Evolutionary conservation across 1,140 invertebrate species (phyloP).

Genomic region (Gryllus bimaculatus): DNA sequence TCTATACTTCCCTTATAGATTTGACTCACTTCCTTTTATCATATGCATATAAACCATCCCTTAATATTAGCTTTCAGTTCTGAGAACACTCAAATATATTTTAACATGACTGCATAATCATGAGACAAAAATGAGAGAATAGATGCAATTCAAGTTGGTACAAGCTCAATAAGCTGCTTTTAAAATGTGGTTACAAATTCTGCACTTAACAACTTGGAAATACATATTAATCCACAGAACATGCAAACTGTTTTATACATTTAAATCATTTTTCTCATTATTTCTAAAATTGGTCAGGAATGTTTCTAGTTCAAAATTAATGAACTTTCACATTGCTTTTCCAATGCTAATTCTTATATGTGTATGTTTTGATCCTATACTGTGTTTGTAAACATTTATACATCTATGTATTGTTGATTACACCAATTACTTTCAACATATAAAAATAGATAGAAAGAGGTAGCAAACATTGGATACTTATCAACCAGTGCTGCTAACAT

Average conservation of each 20-base stretch:
- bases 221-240: neutral
- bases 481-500: constrained; percentile 3
- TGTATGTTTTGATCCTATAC: constrained; percentile 5
- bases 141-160: neutral
- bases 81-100: neutral
- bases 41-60: neutral
- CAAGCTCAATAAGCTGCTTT: neutral
- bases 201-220: neutral
- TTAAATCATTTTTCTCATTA: neutral
- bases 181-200: neutral
- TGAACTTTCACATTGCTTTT: neutral
- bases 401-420: constrained; percentile 1
- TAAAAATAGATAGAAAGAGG: constrained; percentile 5
- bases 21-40: too few species aligned
- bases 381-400: neutral
- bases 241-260: neutral
- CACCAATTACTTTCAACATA: neutral
- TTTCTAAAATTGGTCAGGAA: neutral
- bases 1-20: too few species aligned
- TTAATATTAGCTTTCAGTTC: neutral
- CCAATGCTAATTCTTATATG: neutral
- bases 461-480: neutral
- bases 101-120: neutral
- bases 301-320: neutral
- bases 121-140: neutral